Evolutionary conservation across 2,113 vertebrate genomes (phyloP), one percentile per base, ranked within the genome.

Genomic region (Eurypyga helias): DNA sequence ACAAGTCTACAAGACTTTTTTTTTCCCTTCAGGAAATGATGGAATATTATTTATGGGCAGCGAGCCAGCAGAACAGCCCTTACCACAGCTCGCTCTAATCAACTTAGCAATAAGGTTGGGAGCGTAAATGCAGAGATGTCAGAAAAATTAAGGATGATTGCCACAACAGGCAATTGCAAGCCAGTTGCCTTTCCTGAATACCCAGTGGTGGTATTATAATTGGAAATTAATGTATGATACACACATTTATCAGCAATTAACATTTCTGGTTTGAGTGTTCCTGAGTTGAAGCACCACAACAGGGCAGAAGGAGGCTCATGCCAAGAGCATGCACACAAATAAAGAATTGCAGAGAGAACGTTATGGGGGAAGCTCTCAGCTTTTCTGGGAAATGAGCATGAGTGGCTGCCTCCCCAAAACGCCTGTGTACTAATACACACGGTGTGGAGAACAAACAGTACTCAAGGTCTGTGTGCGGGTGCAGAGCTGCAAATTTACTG

Each of bases 11-110:
- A 84, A 69, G 77, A 82, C 7, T 33, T 69, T 90, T 84, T 90
- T n/a, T 45, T 17, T 16, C 25, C 48, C 14, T 7, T 66, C 48
- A 93, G 89, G 87, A 89, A 91, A 71, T 36, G 65, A 79, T 67
- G 70, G 87, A 93, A 72, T 78, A 92, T 62, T 75, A 71, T 87
- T 94, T 91, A 79, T n/a, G 57, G 89, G 81, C 94, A 79, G 61
- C 2, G 4, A 72, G 87, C 91, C 93, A 95, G 46, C 41, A 70
- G 61, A 87, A 67, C 16, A n/a, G 51, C 23, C 71, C 55, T 87
- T 75, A 93, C 69, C 36, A 69, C 65, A 82, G 65, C 65, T 76
- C 64, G 34, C 49, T 89, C 36, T 57, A 72, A 60, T 69, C 70
- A 60, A 4, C 34, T 81, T 79, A 82, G 77, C 29, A 78, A 43